Conservation (phyloP, 2,888 invertebrate species). For the Cheilosia vulpina region DNA sequence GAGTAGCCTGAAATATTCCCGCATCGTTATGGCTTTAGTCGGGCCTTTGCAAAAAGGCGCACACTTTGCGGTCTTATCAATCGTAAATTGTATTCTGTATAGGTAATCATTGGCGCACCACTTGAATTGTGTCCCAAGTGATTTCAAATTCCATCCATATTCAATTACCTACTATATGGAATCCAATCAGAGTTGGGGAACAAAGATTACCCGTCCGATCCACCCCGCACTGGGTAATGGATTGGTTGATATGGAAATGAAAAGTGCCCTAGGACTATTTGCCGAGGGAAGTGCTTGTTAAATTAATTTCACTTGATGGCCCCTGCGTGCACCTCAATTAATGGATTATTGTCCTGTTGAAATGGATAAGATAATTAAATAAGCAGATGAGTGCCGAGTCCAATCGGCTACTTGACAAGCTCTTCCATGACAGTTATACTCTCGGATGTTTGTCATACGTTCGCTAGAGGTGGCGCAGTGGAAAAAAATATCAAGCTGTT, state of each 20-base stretch:
- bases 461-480: no score
- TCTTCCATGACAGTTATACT: no score
- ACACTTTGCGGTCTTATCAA: conserved; percentile 48
- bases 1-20: conserved; percentile 23
- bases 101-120: conserved; percentile 29
- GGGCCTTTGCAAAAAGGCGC: conserved; percentile 22
- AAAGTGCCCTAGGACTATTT: conserved; percentile 23
- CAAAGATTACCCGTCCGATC: background rate
- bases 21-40: background rate
- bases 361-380: conserved; percentile 13
- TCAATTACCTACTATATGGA: conserved; percentile 41
- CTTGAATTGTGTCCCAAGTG: conserved; percentile 48
- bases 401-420: no score
- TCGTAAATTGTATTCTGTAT: conserved; percentile 11
- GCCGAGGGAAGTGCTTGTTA: conserved; percentile 4
- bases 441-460: no score
- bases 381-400: background rate
- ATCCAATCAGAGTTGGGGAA: conserved; percentile 13
- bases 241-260: conserved; percentile 10
- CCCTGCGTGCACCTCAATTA: conserved; percentile 10
- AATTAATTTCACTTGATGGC: conserved; percentile 6
- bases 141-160: conserved; percentile 69
- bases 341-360: conserved; percentile 8
- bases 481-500: no score
- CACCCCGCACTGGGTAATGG: conserved; percentile 2